Evolutionary conservation across 2,888 invertebrate genomes (phyloP).

Genomic region (Drosophila ustulata): DNA sequence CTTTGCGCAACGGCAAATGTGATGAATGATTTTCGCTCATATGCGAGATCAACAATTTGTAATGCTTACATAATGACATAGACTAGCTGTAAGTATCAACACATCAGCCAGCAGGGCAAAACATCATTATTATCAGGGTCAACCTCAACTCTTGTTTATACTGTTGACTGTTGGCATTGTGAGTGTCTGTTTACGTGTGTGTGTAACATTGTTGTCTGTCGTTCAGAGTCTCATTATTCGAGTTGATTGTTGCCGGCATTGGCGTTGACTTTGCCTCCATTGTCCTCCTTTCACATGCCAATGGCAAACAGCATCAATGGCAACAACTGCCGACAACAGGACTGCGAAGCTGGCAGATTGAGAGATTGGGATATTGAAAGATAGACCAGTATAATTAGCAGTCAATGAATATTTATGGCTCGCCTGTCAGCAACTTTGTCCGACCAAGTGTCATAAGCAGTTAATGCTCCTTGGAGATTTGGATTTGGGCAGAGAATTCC

Average conservation of each 20-base stretch:
- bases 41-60: slow-evolving; percentile 62
- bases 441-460: slow-evolving; percentile 35
- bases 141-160: slow-evolving; percentile 11
- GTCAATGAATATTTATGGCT: slow-evolving; percentile 70
- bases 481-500: slow-evolving; percentile 7
- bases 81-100: slow-evolving; percentile 25
- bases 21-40: slow-evolving; percentile 38
- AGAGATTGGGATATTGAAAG: slow-evolving; percentile 11
- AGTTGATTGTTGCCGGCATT: slow-evolving; percentile 62
- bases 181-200: neutral
- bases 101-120: slow-evolving; percentile 7
- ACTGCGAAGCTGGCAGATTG: neutral
- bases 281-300: slow-evolving; percentile 12
- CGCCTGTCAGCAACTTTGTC: neutral
- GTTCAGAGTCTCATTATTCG: slow-evolving; percentile 26
- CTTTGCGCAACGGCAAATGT: slow-evolving; percentile 16
- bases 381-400: slow-evolving; percentile 58
- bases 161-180: slow-evolving; percentile 24
- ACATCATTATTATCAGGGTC: slow-evolving; percentile 49
- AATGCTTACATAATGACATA: slow-evolving; percentile 53
- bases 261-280: slow-evolving; percentile 40
- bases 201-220: slow-evolving; percentile 25
- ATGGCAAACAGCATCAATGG: slow-evolving; percentile 17
- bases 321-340: slow-evolving; percentile 8
- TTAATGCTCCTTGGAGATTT: slow-evolving; percentile 13